Conservation (phyloP, 2,797 vertebrate species). For the Rallus crepitans region DNA sequence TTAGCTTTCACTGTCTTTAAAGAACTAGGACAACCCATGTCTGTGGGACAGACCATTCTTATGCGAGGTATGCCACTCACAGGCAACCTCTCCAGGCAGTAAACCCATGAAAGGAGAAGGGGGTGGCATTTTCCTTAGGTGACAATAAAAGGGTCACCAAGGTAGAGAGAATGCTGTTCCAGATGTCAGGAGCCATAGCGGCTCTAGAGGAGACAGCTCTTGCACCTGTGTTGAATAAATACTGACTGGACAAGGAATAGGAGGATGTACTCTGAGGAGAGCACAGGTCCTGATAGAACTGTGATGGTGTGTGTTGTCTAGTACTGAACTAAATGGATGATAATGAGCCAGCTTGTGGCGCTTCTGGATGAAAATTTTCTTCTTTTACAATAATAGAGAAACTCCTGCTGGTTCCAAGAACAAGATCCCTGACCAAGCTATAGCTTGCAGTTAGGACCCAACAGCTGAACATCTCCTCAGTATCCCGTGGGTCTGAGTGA, state of each 20-base stretch:
- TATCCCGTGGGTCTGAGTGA: constrained; percentile 45
- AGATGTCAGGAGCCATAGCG: not conserved
- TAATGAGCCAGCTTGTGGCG: not conserved
- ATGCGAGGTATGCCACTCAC: not conserved
- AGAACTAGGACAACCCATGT: not conserved
- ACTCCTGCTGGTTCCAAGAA: constrained; percentile 44
- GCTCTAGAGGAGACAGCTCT: not conserved
- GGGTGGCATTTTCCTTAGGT: not conserved
- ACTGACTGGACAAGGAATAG: not conserved
- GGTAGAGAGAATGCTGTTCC: not conserved
- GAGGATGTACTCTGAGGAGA: not conserved
- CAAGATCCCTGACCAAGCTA: constrained; percentile 16
- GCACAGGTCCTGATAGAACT: not conserved
- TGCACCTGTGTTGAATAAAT: not conserved
- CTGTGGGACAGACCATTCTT: not conserved
- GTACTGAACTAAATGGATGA: not conserved
- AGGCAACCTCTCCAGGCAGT: not conserved
- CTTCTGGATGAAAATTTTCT: constrained; percentile 25
- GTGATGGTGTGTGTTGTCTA: not conserved
- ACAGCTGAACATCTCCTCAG: constrained; percentile 28
- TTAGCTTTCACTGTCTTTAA: not conserved
- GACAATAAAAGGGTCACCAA: not conserved
- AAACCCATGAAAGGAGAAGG: not conserved
- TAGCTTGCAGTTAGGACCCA: constrained; percentile 33
- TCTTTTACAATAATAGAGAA: constrained; percentile 39